A percentile compares a stretch with the other conserved stretches of the same genome.
These are phyloP conservation scores for Caenorhabditis zanzibari DNA, from an alignment of 2,888 invertebrate genomes.

Conservation along the genomic window DNA sequence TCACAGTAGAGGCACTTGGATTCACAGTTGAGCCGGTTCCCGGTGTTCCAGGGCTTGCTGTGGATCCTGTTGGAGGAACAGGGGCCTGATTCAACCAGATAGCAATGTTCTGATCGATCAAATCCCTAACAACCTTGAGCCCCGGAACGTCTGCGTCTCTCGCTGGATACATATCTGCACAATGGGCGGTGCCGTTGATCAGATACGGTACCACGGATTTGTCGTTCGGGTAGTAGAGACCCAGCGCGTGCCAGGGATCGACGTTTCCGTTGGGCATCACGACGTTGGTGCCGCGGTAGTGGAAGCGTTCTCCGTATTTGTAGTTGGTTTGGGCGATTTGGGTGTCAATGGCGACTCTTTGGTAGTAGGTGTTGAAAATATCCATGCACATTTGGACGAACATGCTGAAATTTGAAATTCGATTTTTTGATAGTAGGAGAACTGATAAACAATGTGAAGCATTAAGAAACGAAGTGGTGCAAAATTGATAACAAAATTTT, in stretches of 20 bases:
- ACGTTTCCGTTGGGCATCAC: conserved; percentile 73
- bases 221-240: conserved; percentile 44
- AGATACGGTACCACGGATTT: conserved; percentile 51
- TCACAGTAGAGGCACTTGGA: background rate
- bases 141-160: conserved; percentile 64
- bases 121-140: conserved; percentile 51
- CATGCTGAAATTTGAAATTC: conserved; percentile 64
- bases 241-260: conserved; percentile 73
- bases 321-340: conserved; percentile 57
- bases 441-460: no score
- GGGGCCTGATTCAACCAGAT: conserved; percentile 37
- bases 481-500: no score
- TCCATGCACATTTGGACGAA: conserved; percentile 76
- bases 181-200: conserved; percentile 74
- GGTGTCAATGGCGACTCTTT: conserved; percentile 40
- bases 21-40: background rate
- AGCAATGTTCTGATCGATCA: conserved; percentile 55
- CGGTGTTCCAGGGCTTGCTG: background rate
- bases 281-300: conserved; percentile 70
- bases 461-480: no score
- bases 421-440: no score
- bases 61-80: conserved; percentile 9
- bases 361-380: conserved; percentile 68
- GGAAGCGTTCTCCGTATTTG: conserved; percentile 66
- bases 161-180: conserved; percentile 76